Evolutionary conservation across 1,140 invertebrate genomes (phyloP).

Genomic region (Aphidius ervi): DNA sequence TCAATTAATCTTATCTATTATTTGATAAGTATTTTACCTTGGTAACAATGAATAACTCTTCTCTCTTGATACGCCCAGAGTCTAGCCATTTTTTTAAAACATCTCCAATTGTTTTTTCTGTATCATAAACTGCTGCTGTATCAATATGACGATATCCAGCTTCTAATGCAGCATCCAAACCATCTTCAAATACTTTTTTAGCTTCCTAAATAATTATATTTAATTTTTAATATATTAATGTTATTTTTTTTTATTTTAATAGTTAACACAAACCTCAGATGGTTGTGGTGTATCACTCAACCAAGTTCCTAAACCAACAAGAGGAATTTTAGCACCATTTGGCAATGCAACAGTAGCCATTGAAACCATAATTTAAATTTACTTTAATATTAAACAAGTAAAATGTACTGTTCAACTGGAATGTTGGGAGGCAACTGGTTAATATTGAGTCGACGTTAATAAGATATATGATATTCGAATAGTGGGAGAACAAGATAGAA

Average conservation of each 20-base stretch:
- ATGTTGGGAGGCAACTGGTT: too few species aligned
- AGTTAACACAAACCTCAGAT: too few species aligned
- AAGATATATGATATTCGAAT: too few species aligned
- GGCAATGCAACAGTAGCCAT: too few species aligned
- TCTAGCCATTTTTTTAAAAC: slow-evolving; percentile 61
- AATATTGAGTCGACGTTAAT: too few species aligned
- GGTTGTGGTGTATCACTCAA: too few species aligned
- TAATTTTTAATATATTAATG: background rate
- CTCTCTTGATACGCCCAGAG: slow-evolving; percentile 59
- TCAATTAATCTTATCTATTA: background rate
- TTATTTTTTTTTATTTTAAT: background rate
- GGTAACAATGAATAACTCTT: slow-evolving; percentile 67
- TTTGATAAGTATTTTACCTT: slow-evolving; percentile 56
- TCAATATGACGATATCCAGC: slow-evolving; percentile 70
- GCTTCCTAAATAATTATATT: slow-evolving; percentile 39
- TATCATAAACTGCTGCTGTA: slow-evolving; percentile 61
- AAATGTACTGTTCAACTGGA: too few species aligned
- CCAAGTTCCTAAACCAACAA: too few species aligned
- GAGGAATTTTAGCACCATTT: too few species aligned
- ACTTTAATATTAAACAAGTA: too few species aligned
- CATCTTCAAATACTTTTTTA: slow-evolving; percentile 53
- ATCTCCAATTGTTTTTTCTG: slow-evolving; percentile 61
- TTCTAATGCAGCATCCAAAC: slow-evolving; percentile 58
- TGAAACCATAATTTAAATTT: too few species aligned
- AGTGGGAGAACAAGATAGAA: too few species aligned